phyloP scores from a whole-genome alignment of 2,113 vertebrate genomes.

The Uria aalge region DNA sequence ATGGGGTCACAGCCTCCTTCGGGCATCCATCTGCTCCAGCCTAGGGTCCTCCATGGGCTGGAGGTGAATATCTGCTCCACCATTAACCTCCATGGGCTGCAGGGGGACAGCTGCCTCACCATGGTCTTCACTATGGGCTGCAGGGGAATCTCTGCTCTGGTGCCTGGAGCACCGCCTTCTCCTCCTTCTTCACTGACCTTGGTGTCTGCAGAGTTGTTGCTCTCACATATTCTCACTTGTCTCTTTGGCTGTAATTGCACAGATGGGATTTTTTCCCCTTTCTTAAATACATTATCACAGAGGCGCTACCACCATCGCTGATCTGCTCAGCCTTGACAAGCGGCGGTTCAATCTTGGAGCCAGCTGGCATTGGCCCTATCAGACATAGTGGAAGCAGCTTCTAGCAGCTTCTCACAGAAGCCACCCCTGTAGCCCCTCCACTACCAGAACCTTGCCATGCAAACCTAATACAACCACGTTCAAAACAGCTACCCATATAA shows the following conservation, averaged over 20 bases:
- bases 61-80: neutral
- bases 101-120: neutral
- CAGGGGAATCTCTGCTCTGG: neutral
- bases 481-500: neutral
- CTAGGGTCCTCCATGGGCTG: neutral
- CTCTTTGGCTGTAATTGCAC: neutral
- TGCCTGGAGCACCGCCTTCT: neutral
- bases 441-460: neutral
- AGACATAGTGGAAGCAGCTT: neutral
- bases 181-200: neutral
- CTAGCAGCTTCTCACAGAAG: neutral
- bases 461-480: neutral
- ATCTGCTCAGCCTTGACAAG: neutral
- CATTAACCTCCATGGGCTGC: neutral
- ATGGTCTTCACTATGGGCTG: neutral
- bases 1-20: neutral
- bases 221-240: neutral
- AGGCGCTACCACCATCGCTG: neutral
- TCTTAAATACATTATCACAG: neutral
- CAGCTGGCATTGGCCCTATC: neutral
- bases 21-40: neutral
- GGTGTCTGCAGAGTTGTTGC: neutral
- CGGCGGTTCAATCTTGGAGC: neutral
- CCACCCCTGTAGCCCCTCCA: neutral
- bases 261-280: neutral